Percentiles rank a stretch among this genome's conserved stretches.
These are phyloP conservation scores for Nomia melanderi DNA, from an alignment of 1,140 invertebrate species.

Conservation along the genomic window DNA sequence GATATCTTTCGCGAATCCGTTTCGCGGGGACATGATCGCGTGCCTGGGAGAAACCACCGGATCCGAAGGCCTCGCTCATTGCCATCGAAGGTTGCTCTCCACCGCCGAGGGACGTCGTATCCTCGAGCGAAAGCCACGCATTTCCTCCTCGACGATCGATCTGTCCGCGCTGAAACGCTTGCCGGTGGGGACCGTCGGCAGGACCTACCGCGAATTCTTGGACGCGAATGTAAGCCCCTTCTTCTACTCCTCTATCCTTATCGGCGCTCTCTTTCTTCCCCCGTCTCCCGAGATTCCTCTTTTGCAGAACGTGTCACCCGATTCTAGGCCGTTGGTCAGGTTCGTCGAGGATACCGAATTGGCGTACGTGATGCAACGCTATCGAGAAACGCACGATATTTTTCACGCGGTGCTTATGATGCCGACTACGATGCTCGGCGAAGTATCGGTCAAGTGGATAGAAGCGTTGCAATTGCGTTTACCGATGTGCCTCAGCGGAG, in stretches of 20 bases:
- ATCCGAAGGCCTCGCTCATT: slow-evolving; percentile 84
- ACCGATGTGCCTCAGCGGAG: slow-evolving; percentile 94
- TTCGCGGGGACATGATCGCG: slow-evolving; percentile 94
- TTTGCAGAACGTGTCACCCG: slow-evolving; percentile 93
- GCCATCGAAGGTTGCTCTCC: slow-evolving; percentile 85
- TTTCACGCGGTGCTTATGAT: slow-evolving; percentile 94
- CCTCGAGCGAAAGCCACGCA: slow-evolving; percentile 90
- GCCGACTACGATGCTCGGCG: slow-evolving; percentile 97
- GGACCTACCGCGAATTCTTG: slow-evolving; percentile 92
- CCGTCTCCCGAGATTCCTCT: not conserved
- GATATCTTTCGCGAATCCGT: slow-evolving; percentile 88
- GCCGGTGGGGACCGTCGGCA: slow-evolving; percentile 91
- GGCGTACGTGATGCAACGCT: slow-evolving; percentile 98
- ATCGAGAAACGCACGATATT: slow-evolving; percentile 97
- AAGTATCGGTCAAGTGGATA: slow-evolving; percentile 98
- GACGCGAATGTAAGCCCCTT: slow-evolving; percentile 84
- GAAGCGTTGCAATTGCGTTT: slow-evolving; percentile 95
- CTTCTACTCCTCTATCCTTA: slow-evolving; percentile 10
- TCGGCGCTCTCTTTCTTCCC: too few species aligned
- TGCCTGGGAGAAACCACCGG: slow-evolving; percentile 95
- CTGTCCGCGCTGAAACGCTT: slow-evolving; percentile 86
- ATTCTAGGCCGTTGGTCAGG: slow-evolving; percentile 92
- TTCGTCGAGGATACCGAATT: slow-evolving; percentile 95
- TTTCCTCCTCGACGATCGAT: slow-evolving; percentile 92
- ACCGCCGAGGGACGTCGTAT: slow-evolving; percentile 87